phyloP scores from a whole-genome alignment of 1,140 invertebrate species.

The Drosophila bipectinata region DNA sequence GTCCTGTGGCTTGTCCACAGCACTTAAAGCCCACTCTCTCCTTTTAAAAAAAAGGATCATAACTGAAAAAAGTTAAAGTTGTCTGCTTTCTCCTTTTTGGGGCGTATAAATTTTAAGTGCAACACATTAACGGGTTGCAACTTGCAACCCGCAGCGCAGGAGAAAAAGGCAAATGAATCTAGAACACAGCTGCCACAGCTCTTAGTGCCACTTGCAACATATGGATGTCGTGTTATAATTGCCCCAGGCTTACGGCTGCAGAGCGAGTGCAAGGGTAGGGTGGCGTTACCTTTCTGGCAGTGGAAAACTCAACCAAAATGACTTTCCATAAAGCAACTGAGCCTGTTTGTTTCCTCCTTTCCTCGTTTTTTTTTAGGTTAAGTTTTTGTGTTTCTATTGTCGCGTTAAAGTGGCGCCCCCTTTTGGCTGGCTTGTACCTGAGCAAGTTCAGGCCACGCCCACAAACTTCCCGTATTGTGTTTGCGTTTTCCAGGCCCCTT shows the following conservation, averaged over 20 bases:
- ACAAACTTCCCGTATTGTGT: conserved; percentile 12
- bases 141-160: conserved; percentile 36
- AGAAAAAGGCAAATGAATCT: conserved; percentile 53
- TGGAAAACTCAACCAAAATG: conserved; percentile 51
- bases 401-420: conserved; percentile 11
- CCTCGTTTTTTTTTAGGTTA: conserved; percentile 12
- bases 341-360: conserved; percentile 6
- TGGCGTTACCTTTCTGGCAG: not conserved
- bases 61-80: conserved; percentile 61
- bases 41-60: conserved; percentile 16
- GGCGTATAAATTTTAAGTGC: conserved; percentile 77
- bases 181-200: conserved; percentile 67
- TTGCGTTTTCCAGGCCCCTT: not conserved
- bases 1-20: conserved; percentile 57
- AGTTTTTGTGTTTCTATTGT: conserved; percentile 12
- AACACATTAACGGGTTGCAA: conserved; percentile 71
- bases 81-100: conserved; percentile 62
- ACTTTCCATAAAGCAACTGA: conserved; percentile 64
- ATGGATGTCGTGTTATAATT: conserved; percentile 74
- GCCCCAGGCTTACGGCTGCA: conserved; percentile 31
- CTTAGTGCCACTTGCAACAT: conserved; percentile 68
- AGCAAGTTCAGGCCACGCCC: conserved; percentile 30
- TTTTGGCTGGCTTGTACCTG: conserved; percentile 11
- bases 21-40: conserved; percentile 48
- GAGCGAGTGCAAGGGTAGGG: conserved; percentile 7